Evolutionary conservation across 1,140 invertebrate species (phyloP), one percentile per base, ranked within the genome.

Genomic region (Drosophila novamexicana): DNA sequence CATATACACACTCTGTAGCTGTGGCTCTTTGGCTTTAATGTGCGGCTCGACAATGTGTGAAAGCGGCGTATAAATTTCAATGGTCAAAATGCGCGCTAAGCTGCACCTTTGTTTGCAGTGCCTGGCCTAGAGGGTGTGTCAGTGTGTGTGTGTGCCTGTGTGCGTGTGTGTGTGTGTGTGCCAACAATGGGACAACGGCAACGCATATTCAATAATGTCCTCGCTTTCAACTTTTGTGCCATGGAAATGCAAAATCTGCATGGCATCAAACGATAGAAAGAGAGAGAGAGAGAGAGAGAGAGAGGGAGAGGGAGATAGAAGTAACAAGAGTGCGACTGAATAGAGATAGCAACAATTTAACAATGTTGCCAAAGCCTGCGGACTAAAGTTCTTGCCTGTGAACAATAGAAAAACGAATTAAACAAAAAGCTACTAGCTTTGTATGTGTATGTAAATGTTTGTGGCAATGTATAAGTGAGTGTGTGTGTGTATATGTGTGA

Each of bases 331-430:
- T 42, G 64, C 18, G 18, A 14, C 40, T n/a, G 39, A 58, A 78
- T 56, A 76, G 67, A 73, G 74, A 65, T 69, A 47, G 81, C 73
- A 85, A 77, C 77, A 84, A 80, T 84, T 88, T 77, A 72, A 84
- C 83, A 89, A 83, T 84, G 81, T 77, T 78, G 77, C 80, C 76
- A 86, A 83, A 88, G 83, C 79, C 82, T 29, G 50, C 64, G 84
- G 84, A 77, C 83, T 88, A 83, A 83, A 88, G 83, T 89, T 88
- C 84, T 83, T 81, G 59, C 53, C 74, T 75, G 69, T 63, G 83
- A 88, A 88, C 84, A 88, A 88, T 89, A 88, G 83, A 83, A 88
- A 80, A 88, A 75, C 83, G 84, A 88, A 88, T 88, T 89, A 88
- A 88, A 88, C 83, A 88, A 80, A 86, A 88, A 88, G 83, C 69